Base-by-base conservation (phyloP, 2,888 invertebrate species). In the Zhuqinia jingwanae region DNA sequence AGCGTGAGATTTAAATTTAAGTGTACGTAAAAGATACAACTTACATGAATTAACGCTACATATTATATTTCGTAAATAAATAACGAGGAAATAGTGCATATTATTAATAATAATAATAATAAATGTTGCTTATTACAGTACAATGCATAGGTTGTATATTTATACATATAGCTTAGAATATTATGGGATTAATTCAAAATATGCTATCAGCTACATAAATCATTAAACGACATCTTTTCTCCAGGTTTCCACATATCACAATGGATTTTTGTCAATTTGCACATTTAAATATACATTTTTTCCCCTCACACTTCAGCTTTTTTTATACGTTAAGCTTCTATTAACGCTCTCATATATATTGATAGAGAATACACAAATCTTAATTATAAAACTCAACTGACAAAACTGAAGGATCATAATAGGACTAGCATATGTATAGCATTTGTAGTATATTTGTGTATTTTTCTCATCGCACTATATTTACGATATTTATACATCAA, bases 211-310 rank as follows among this genome's bases (percentile, higher is more conserved):
- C 36, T 36, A 36, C 36, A 36, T 68, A 68, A 45, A 22, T 45
- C 42, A 45, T 45, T 81, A 15, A 53, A 78, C 75, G 25, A 63
- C 75, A 80, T 77, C 27, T 60, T 58, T 63, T 56, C 79, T 78
- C 87, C 87, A 87, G 87, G 87, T 87, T 87, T 58, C 65, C 70
- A 73, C 58, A 82, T 87, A 87, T 87, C 87, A 87, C 87, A 87
- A 76, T 81, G 53, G 81, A 87, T 77, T 75, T 82, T 86, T 73
- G 75, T 86, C 65, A 58, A 82, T 63, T 82, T 82, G 36, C 78
- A 70, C 70, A 58, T 47, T 80, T 63, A 86, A 27, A 73, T 78
- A 56, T 75, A 36, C 45, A 76, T 36, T 76, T 45, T 42, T 17
- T 36, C 36, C 36, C n/a, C 42, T 65, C 36, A 78, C 25, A 45